phyloP scores from a whole-genome alignment of 2,113 vertebrate genomes.

The Pogonocichla stellata region DNA sequence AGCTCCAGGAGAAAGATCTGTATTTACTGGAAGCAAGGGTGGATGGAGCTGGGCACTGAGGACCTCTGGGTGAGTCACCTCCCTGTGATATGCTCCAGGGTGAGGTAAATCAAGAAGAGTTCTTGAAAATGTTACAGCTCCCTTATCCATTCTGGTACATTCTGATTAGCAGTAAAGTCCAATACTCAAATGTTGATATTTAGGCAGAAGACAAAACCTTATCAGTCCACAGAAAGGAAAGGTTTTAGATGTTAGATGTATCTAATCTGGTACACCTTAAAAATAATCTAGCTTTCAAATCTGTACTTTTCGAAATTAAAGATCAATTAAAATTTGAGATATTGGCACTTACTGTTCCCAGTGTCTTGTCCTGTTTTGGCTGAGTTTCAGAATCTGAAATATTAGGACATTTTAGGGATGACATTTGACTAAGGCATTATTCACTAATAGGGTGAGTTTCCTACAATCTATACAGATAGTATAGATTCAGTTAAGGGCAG shows the following conservation, averaged over 20 bases:
- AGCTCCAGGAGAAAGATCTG: not conserved
- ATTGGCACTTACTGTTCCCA: not conserved
- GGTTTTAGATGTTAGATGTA: not conserved
- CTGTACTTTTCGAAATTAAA: not conserved
- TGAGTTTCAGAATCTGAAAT: not conserved
- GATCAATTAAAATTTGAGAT: not conserved
- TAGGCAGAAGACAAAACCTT: not conserved
- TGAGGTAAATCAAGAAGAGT: not conserved
- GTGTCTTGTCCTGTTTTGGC: not conserved
- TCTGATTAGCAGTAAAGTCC: not conserved
- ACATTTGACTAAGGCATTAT: not conserved
- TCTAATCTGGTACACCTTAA: not conserved
- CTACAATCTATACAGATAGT: not conserved
- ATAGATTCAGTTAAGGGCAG: not conserved
- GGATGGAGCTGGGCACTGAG: not conserved
- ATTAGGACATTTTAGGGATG: not conserved
- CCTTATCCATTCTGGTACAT: not conserved
- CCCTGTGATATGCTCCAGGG: not conserved
- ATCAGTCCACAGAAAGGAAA: not conserved
- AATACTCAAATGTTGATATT: not conserved
- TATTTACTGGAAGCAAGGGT: not conserved
- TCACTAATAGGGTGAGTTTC: not conserved
- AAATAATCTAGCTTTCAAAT: not conserved
- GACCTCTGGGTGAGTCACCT: not conserved
- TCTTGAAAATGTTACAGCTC: not conserved